phyloP scores from a whole-genome alignment of 2,797 vertebrate genomes.

The Tenualosa ilisha region DNA sequence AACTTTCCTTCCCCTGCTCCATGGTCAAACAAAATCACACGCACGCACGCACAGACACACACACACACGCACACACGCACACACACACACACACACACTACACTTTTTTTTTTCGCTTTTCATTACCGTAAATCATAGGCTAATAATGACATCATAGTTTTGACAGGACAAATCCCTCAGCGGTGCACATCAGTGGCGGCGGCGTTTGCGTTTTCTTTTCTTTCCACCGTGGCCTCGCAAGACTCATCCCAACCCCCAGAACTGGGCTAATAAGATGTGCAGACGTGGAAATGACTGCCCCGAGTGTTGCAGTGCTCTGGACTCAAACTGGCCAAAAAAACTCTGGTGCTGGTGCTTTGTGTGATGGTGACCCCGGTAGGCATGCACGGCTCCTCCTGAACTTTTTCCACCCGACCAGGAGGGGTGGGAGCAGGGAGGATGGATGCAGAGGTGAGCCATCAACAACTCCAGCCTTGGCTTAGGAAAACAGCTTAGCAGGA shows the following conservation, averaged over 20 bases:
- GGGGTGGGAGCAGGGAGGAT: no score
- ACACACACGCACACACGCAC: background rate
- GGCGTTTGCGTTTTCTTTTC: background rate
- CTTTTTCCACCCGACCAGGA: background rate
- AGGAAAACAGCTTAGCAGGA: background rate
- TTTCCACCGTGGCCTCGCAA: background rate
- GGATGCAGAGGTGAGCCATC: background rate
- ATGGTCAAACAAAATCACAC: background rate
- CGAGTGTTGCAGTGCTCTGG: background rate
- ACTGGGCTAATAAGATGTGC: background rate
- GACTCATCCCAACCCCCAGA: background rate
- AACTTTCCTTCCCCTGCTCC: background rate
- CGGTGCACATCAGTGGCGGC: background rate
- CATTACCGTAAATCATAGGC: slow-evolving; percentile 29
- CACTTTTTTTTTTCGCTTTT: slow-evolving; percentile 37
- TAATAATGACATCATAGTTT: slow-evolving; percentile 37
- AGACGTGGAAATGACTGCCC: background rate
- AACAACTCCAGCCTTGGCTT: background rate
- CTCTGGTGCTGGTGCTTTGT: background rate
- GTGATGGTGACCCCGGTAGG: background rate
- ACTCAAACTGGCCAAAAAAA: background rate
- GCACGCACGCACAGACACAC: background rate
- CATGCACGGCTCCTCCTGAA: background rate
- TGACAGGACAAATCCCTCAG: slow-evolving; percentile 31
- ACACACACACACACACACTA: background rate